Conservation (phyloP, 2,888 invertebrate species). For the Macroteleia sp. region DNA sequence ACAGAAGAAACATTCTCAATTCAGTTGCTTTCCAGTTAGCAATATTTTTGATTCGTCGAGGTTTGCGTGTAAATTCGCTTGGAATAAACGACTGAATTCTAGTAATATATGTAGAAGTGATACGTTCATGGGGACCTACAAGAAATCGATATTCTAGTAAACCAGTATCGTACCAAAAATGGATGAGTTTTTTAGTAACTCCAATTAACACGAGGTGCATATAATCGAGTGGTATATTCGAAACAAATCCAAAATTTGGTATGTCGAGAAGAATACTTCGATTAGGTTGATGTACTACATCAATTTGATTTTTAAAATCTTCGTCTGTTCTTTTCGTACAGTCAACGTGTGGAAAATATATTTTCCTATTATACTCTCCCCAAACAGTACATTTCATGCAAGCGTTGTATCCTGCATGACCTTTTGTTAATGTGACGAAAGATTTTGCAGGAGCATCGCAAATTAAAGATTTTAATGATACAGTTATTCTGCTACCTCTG, state of each 20-base stretch:
- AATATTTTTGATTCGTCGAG: too few relatives aligned
- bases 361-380: slow-evolving; percentile 8
- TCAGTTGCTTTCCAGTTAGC: too few relatives aligned
- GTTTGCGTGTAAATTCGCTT: too few relatives aligned
- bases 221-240: slow-evolving; percentile 58
- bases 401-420: slow-evolving; percentile 52
- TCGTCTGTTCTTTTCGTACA: slow-evolving; percentile 36
- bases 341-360: slow-evolving; percentile 52
- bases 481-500: neutral
- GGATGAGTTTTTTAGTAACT: too few relatives aligned
- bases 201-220: too few relatives aligned
- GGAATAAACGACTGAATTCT: too few relatives aligned
- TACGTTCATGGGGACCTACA: too few relatives aligned
- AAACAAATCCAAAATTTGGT: slow-evolving; percentile 56
- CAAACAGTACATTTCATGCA: slow-evolving; percentile 60
- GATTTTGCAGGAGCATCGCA: slow-evolving; percentile 61
- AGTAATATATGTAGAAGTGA: too few relatives aligned
- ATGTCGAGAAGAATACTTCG: slow-evolving; percentile 34
- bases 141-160: too few relatives aligned
- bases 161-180: too few relatives aligned
- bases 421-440: too few relatives aligned
- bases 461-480: slow-evolving; percentile 26
- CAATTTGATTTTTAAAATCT: slow-evolving; percentile 27
- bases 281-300: slow-evolving; percentile 40
- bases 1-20: too few relatives aligned